Percentiles rank a stretch among this genome's conserved stretches.
phyloP scores from a whole-genome alignment of 2,113 vertebrate genomes.

The Atractosteus spatula region DNA sequence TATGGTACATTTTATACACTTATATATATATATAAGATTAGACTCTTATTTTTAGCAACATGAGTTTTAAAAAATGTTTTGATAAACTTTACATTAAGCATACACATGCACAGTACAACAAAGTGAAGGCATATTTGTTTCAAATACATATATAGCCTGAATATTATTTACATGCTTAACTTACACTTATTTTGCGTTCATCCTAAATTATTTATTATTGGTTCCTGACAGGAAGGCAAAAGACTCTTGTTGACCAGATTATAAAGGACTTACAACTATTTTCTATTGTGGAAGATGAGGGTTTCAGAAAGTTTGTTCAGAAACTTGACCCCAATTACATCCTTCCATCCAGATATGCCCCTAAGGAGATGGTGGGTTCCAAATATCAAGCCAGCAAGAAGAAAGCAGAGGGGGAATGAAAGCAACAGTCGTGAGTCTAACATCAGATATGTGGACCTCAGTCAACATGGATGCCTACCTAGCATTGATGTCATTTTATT shows the following conservation, averaged over 20 bases:
- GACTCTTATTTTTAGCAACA: too few species aligned
- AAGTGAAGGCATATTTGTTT: too few species aligned
- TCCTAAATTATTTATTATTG: not conserved
- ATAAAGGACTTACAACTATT: conserved; percentile 6
- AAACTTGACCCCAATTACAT: conserved; percentile 7
- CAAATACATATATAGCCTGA: too few species aligned
- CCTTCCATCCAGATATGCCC: conserved; percentile 8
- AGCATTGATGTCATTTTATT: conserved; percentile 24
- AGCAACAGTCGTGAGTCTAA: conserved; percentile 14
- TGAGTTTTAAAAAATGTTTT: too few species aligned
- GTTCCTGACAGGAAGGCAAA: conserved; percentile 11
- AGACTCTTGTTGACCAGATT: not conserved
- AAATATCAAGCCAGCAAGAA: not conserved
- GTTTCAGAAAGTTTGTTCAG: conserved; percentile 1
- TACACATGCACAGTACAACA: too few species aligned
- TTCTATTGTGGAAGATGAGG: conserved; percentile 2
- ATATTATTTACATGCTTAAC: too few species aligned
- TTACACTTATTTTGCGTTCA: too few species aligned
- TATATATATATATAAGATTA: too few species aligned
- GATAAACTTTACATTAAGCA: too few species aligned
- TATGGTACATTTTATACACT: too few species aligned
- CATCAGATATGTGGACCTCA: conserved; percentile 26
- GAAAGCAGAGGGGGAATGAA: not conserved
- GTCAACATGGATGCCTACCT: conserved; percentile 16
- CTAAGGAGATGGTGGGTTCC: not conserved